Evolutionary conservation across 2,888 invertebrate genomes (phyloP).

Genomic region (Rhabditoides inermis): DNA sequence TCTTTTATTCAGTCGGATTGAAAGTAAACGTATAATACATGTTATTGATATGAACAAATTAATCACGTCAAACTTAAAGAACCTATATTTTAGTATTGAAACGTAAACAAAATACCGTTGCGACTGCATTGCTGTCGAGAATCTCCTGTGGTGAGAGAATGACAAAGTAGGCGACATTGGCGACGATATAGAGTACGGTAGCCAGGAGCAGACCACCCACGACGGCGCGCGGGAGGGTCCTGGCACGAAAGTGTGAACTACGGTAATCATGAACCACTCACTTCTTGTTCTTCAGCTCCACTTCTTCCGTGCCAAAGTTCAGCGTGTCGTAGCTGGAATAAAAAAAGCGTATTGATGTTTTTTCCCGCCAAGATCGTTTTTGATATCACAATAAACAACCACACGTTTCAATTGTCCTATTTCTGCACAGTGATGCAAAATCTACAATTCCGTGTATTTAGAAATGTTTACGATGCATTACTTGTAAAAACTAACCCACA

Average conservation of each 20-base stretch:
- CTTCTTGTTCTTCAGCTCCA: slow-evolving; percentile 16
- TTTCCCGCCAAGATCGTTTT: too few species aligned
- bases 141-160: slow-evolving; percentile 23
- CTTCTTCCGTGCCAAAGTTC: slow-evolving; percentile 31
- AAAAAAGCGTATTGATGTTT: too few species aligned
- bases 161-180: slow-evolving; percentile 25
- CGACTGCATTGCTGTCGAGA: slow-evolving; percentile 23
- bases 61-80: too few species aligned
- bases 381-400: too few species aligned
- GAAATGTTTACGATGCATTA: too few species aligned
- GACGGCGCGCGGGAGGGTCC: slow-evolving; percentile 23
- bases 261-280: background rate
- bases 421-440: too few species aligned
- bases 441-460: too few species aligned
- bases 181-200: slow-evolving; percentile 20
- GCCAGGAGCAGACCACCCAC: slow-evolving; percentile 22
- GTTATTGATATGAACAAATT: background rate
- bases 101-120: slow-evolving; percentile 20
- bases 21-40: background rate
- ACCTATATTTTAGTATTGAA: background rate
- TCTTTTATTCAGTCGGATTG: background rate
- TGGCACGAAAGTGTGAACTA: slow-evolving; percentile 4
- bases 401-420: too few species aligned
- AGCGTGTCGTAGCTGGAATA: slow-evolving; percentile 29
- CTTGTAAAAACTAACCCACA: too few species aligned